Evolutionary conservation across 1,140 invertebrate species (phyloP).

Genomic region (Trachymyrmex septentrionalis): DNA sequence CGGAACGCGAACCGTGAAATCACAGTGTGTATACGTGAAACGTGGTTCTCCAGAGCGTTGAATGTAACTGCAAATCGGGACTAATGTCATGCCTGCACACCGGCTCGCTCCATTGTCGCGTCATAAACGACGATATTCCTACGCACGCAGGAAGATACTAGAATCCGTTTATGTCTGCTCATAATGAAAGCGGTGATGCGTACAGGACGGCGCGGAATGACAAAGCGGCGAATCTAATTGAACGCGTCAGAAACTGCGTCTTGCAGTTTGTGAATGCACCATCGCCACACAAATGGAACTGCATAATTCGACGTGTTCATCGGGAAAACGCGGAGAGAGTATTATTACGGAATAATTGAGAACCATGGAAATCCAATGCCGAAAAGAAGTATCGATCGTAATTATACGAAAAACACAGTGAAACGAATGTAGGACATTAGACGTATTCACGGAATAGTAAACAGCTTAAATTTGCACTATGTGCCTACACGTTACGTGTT

Average conservation of each 20-base stretch:
- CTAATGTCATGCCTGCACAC: conserved; percentile 58
- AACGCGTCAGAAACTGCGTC: conserved; percentile 55
- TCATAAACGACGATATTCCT: conserved; percentile 68
- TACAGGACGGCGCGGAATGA: not conserved
- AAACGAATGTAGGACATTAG: not conserved
- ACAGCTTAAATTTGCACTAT: conserved; percentile 27
- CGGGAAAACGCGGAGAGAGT: not conserved
- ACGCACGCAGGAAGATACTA: conserved; percentile 43
- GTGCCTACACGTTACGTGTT: conserved; percentile 2
- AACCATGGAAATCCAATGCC: not conserved
- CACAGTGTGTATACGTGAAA: not conserved
- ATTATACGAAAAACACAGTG: not conserved
- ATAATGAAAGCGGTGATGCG: conserved; percentile 37
- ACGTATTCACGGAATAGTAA: not conserved
- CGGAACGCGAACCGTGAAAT: conserved; percentile 59
- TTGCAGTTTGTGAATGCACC: conserved; percentile 43
- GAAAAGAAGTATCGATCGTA: not conserved
- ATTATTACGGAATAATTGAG: not conserved
- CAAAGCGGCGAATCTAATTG: conserved; percentile 55
- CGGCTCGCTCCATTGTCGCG: conserved; percentile 28
- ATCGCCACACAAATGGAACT: conserved; percentile 19
- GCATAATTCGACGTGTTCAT: conserved; percentile 17
- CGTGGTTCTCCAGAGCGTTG: conserved; percentile 15
- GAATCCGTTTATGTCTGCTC: conserved; percentile 37
- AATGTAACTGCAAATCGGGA: conserved; percentile 59